Evolutionary conservation across 2,113 vertebrate genomes (phyloP).

Genomic region (Empidonax traillii): DNA sequence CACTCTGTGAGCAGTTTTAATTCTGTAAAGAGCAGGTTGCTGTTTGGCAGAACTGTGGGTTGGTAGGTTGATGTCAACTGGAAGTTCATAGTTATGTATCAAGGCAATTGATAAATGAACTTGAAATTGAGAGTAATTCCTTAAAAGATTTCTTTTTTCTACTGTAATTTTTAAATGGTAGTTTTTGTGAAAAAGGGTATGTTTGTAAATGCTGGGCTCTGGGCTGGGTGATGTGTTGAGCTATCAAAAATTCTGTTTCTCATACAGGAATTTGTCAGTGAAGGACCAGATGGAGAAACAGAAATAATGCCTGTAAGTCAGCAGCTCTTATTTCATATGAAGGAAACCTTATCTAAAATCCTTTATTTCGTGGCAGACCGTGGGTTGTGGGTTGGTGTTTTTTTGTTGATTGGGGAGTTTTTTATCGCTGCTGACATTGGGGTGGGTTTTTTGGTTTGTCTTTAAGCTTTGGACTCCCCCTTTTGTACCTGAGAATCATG

Average conservation of each 20-base stretch:
- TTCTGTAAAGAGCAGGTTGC: neutral
- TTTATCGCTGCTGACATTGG: neutral
- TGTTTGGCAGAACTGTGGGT: neutral
- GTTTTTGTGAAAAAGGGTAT: neutral
- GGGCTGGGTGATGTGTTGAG: neutral
- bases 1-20: neutral
- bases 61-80: neutral
- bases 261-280: conserved; percentile 83
- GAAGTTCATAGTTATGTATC: neutral
- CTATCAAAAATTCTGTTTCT: neutral
- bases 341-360: neutral
- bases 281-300: conserved; percentile 80
- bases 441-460: neutral
- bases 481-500: conserved; percentile 85
- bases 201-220: neutral
- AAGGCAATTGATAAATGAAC: neutral
- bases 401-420: neutral
- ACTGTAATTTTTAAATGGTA: neutral
- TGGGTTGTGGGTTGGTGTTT: neutral
- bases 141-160: neutral
- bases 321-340: neutral
- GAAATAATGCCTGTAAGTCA: conserved; percentile 88
- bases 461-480: conserved; percentile 88
- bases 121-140: neutral
- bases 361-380: neutral